Evolutionary conservation across 1,140 invertebrate species (phyloP), one percentile per base, ranked within the genome.

Genomic region (Drosophila equinoxialis): DNA sequence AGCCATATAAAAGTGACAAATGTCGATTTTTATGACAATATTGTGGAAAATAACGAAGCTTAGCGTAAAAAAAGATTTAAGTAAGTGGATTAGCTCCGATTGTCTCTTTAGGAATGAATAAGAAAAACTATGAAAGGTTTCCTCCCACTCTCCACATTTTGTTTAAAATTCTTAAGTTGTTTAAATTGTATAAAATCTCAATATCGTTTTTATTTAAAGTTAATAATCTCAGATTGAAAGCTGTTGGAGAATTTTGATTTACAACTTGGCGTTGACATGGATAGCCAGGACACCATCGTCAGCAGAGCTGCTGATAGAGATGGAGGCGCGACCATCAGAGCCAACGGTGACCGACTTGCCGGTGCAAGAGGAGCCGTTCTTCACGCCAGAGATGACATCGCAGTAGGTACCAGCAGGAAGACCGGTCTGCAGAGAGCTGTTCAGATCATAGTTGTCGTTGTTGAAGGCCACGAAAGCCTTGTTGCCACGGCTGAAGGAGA

Each of bases 331-430:
- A 4, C 96, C 96, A 82, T 95, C 93, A 26, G 87, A 84, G 55
- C 93, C 94, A 30, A 98, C 97, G 0, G 81, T 91, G 0, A 97
- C 91, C 0, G 90, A 92, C 81, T 95, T 96, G 39, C 96, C 97
- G 1, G 95, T 95, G 84, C 97, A 98, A 1, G 77, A 74, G 51
- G 93, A 94, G 63, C 94, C 93, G 2, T 84, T 91, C 58, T 95
- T 93, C 33, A 90, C 87, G 20, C 97, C 97, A 37, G 95, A 95
- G 61, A 97, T 97, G 1, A 98, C 93, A 86, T 98, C 97, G 91
- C 97, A 98, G 85, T 98, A 98, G 8, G 71, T 94, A 10, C 97
- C 97, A 77, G 94, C 92, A 0, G 96, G 94, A 3, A 98, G 92
- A 26, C 95, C 95, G 0, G 96, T 97, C 92, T 95, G 87, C 6